Conservation (phyloP, 2,797 vertebrate genomes). For the Chelidonichthys spinosus region DNA sequence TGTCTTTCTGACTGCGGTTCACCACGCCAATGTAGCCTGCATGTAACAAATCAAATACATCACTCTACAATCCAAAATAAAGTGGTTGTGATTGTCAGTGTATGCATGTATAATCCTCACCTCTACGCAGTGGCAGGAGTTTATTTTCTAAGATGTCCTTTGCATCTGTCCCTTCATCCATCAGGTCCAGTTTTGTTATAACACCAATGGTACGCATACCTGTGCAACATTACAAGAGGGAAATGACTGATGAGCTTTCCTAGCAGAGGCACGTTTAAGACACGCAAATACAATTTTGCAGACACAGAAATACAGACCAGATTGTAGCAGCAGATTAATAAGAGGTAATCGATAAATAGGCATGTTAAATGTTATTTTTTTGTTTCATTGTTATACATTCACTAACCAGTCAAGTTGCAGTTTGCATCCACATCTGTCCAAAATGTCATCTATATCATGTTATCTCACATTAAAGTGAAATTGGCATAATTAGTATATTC, state of each 20-base stretch:
- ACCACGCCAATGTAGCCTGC: constrained; percentile 97
- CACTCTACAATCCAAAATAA: not conserved
- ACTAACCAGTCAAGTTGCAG: not conserved
- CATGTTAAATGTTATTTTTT: constrained; percentile 8
- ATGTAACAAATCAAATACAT: constrained; percentile 2
- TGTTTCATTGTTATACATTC: not conserved
- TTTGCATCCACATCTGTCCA: not conserved
- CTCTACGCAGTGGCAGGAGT: constrained; percentile 92
- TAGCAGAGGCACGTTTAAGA: not conserved
- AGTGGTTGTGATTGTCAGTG: not conserved
- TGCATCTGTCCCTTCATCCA: constrained; percentile 97
- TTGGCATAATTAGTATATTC: not conserved
- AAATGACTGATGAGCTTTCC: not conserved
- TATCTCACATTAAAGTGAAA: not conserved
- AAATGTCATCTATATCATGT: not conserved
- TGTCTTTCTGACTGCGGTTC: constrained; percentile 98
- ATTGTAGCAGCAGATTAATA: constrained; percentile 11
- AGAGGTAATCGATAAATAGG: constrained; percentile 1
- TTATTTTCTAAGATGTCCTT: constrained; percentile 96
- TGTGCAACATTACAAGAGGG: constrained; percentile 55
- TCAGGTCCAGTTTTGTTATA: constrained; percentile 97
- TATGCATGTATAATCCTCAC: constrained; percentile 68
- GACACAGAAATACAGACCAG: constrained; percentile 5
- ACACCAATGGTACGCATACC: constrained; percentile 96
- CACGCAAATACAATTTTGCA: not conserved